Evolutionary conservation across 1,140 invertebrate genomes (phyloP), one percentile per base, ranked within the genome.

Genomic region (Tetragonula clypearis): DNA sequence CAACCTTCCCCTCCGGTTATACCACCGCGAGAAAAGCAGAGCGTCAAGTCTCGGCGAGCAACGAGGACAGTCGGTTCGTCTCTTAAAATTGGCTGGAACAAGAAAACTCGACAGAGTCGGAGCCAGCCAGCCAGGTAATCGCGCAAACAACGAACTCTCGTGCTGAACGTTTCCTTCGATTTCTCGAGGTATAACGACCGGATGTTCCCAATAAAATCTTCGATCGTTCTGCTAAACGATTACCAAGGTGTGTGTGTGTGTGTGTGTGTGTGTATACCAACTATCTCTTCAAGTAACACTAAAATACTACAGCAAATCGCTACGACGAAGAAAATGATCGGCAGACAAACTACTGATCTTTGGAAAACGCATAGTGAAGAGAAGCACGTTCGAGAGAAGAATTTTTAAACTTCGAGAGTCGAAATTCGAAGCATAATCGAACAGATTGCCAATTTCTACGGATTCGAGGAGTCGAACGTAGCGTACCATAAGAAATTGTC

Each of bases 121-220:
- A 84, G 66, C 85, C 86, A 87, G 77, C 80, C 78, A 87, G 86
- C 87, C 90, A 90, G 88, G 82, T 93, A 91, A 93, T 93, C 89
- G 87, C 89, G 83, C 88, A 91, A 93, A 91, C 86, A 91, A 87
- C 81, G 80, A 91, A 41, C 41, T 41, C 41, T 41, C 41, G 41
- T 6, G 41, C 41, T 41, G 41, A 41, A 86, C 81, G 77, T 60
- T 53, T 76, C 8, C 78, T 65, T 30, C 74, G 68, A 85, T 49
- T 73, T 72, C 17, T n/a, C 60, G 17, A 55, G 72, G 55, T n/a
- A 41, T 80, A 74, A 73, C 68, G 62, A 81, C 62, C 58, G 72
- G 68, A 26, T 81, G 9, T 49, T 73, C 23, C n/a, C 15, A 41
- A 41, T 35, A 76, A 26, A 62, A 55, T 65, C 58, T 74, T 53